Evolutionary conservation across 1,140 invertebrate species (phyloP), one percentile per base, ranked within the genome.

Genomic region (Scaptodrosophila lebanonensis): DNA sequence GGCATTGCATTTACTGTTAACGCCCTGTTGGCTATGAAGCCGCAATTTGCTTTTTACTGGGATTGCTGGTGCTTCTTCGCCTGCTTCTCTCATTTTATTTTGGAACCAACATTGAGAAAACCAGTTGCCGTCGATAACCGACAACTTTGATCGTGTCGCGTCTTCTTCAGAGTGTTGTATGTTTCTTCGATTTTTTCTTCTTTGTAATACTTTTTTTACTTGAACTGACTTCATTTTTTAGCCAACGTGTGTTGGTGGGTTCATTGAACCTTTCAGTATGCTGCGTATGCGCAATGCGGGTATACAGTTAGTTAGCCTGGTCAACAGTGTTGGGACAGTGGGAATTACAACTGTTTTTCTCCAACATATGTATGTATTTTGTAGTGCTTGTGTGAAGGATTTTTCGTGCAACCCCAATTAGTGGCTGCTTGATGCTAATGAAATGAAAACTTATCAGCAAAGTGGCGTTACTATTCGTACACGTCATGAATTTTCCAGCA

Each of bases 401-500:
- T 79, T 42, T n/a, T n/a, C n/a, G n/a, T n/a, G n/a, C n/a, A n/a
- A n/a, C n/a, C n/a, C n/a, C n/a, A n/a, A n/a, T n/a, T n/a, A n/a
- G n/a, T n/a, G n/a, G 63, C 75, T 62, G 53, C 16, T 56, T 17
- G 54, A 36, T 39, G 75, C 58, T 79, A 79, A 79, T 62, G 42
- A 48, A 42, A 48, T 66, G 48, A 69, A 75, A 66, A 58, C 9
- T 44, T 40, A 38, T 33, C 51, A 47, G 8, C 13, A 30, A 16
- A 33, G 2, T 2, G 3, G 11, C 12, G 25, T 39, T 15, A 51
- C 8, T 8, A 3, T 33, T n/a, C 27, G 57, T 38, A 69, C 69
- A 82, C 75, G 75, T 75, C 69, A 79, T 62, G 17, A 59, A 50
- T 57, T 79, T 79, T 75, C 29, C 63, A 27, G 43, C 12, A 39